phyloP scores from a whole-genome alignment of 2,888 invertebrate species.

The Agrochola circellaris region DNA sequence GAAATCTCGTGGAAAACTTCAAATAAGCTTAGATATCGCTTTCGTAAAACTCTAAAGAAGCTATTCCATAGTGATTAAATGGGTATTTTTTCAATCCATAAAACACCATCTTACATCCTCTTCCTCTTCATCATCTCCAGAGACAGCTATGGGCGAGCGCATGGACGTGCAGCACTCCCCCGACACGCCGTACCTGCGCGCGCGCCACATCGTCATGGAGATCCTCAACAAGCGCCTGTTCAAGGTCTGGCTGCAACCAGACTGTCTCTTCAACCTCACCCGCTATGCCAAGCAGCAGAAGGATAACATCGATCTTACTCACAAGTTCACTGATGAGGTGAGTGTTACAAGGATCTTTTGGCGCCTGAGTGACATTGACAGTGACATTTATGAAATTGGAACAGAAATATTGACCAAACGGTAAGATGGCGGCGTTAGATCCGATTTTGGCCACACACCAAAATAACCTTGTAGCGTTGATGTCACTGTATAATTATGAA shows the following conservation, averaged over 20 bases:
- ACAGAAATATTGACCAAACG: too few species aligned
- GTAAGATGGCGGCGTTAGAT: background rate
- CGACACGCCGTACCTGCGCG: conserved; percentile 91
- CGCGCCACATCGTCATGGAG: conserved; percentile 87
- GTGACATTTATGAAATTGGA: too few species aligned
- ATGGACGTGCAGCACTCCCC: conserved; percentile 90
- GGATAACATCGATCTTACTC: conserved; percentile 91
- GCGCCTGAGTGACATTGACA: background rate
- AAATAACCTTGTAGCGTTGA: background rate
- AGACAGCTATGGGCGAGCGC: conserved; percentile 93
- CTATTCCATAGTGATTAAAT: background rate
- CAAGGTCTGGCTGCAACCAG: conserved; percentile 92
- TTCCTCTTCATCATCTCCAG: too few species aligned
- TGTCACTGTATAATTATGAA: too few species aligned
- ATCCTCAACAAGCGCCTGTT: conserved; percentile 87
- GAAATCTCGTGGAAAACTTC: background rate
- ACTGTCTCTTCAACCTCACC: conserved; percentile 91
- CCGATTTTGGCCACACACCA: background rate
- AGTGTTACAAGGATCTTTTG: background rate
- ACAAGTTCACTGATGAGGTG: conserved; percentile 91
- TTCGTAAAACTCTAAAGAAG: background rate
- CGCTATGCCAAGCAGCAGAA: conserved; percentile 90
- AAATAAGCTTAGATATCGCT: background rate
- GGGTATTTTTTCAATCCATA: background rate
- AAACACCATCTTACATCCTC: too few species aligned